Evolutionary conservation across 2,797 vertebrate species (phyloP), one percentile per base, ranked within the genome.

Genomic region (Steatocranus sp.): DNA sequence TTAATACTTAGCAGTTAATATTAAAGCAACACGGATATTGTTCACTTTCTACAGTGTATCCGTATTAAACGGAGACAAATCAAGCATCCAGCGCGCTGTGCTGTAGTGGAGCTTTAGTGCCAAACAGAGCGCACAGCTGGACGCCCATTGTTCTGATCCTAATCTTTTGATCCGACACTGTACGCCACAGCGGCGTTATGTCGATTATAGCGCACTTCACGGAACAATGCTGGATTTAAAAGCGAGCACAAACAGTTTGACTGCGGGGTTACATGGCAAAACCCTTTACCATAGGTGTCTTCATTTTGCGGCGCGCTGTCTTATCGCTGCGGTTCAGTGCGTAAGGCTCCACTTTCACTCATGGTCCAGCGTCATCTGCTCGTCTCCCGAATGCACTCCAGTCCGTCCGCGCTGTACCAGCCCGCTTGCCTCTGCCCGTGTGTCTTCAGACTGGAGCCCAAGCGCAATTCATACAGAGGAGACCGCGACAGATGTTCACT

Each of bases 201-300:
- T 76, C 76, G 58, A 53, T 27, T 12, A 43, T 76, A 84, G 76
- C 58, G 73, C 76, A 82, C 86, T 89, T 87, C 70, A 51, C 27
- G 15, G 30, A 91, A 86, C 86, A 91, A 86, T 53, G 30, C 73
- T 50, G 81, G 50, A 73, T 86, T 83, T 70, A 23, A 53, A 82
- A 88, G 32, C 58, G 46, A 46, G 18, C 12, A 14, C 53, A 6
- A 83, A 89, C 50, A 87, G 76, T 89, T 61, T 88, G 48, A 17
- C 46, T 25, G 10, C 2, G n/a, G 49, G 74, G 89, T 84, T 91
- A 90, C 82, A 81, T 5, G 51, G 34, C 49, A 68, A 51, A 81
- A 73, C 91, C 83, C 84, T 95, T 98, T 96, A 99, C 98, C 98
- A 97, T 94, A 88, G 97, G 96, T 93, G 97, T 97, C 98, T 97